phyloP scores from a whole-genome alignment of 2,797 vertebrate genomes.

The Epinephelus awoara region DNA sequence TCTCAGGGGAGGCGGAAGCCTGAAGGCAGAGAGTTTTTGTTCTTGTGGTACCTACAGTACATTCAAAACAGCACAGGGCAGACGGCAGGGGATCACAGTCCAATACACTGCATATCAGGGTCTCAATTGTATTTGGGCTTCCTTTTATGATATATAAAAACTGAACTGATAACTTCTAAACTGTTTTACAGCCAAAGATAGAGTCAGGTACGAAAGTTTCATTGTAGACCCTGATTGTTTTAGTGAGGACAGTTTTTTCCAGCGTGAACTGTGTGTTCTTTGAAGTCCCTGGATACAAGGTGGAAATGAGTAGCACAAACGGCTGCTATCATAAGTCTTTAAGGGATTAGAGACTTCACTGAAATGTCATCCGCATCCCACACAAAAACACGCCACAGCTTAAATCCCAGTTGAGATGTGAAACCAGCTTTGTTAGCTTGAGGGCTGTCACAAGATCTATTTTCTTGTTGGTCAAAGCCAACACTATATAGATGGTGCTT shows the following conservation, averaged over 20 bases:
- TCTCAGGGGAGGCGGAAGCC: conserved; percentile 35
- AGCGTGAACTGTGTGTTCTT: conserved; percentile 1
- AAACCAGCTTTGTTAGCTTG: conserved; percentile 16
- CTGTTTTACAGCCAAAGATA: not conserved
- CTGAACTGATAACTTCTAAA: not conserved
- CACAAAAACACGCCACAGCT: conserved; percentile 16
- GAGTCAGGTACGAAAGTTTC: not conserved
- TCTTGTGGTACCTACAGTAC: conserved; percentile 15
- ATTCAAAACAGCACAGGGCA: conserved; percentile 32
- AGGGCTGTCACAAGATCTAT: conserved; percentile 8
- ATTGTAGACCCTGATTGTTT: not conserved
- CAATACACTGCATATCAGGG: conserved; percentile 16
- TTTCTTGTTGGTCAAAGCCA: not conserved
- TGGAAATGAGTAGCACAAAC: conserved; percentile 11
- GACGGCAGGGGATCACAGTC: conserved; percentile 35
- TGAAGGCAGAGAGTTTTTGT: conserved; percentile 20
- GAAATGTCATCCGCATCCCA: conserved; percentile 20
- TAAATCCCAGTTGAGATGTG: conserved; percentile 24
- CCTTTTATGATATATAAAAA: conserved; percentile 14
- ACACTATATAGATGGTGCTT: not conserved
- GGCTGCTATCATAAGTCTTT: conserved; percentile 18
- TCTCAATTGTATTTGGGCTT: conserved; percentile 2
- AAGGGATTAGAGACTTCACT: conserved; percentile 19
- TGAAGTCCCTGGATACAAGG: not conserved
- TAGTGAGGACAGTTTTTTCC: not conserved